Evolutionary conservation across 1,140 invertebrate genomes (phyloP), one percentile per base, ranked within the genome.

Genomic region (Cotesia glomerata): DNA sequence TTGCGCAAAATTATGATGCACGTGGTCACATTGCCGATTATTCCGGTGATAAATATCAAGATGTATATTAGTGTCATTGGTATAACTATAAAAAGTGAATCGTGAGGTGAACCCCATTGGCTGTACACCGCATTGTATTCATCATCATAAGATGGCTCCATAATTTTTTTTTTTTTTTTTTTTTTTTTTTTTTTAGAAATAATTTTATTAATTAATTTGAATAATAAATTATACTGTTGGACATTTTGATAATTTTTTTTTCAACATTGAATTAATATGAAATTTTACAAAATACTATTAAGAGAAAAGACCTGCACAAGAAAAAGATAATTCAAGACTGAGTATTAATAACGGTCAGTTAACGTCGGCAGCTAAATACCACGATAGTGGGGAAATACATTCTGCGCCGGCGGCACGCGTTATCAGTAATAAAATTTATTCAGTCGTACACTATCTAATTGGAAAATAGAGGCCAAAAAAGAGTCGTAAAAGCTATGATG

Each of bases 1-100:
- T 98, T 98, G 76, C 92, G 90, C 26, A 93, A 90, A 65, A 99
- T 98, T 8, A 99, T 97, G 58, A 98, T 89, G 83, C 97, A 98
- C 5, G 97, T 98, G 82, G 92, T 93, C 5, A 97, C 87, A 83
- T 99, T 99, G 1, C 97, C 97, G 13, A 98, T 85, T 0, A 95
- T 86, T 2, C 97, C 97, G 1, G 92, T 93, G 1, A 97, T 76
- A 77, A 98, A 95, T 76, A 98, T 97, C 0, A 94, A 75, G 0
- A 89, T 81, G 83, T 98, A 98, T 26, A 97, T 89, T 4, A 96
- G 86, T 2, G 92, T 95, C 7, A 96, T 91, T 0, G 94, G 93
- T 52, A 95, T 82, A 0, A 95, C 92, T 4, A 95, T 90, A 75
- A 90, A 92, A 0, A 96, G 82, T 0, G 16, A 92, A 86, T 72